Evolutionary conservation across 2,888 invertebrate species (phyloP).

Genomic region (Xylota sylvarum): DNA sequence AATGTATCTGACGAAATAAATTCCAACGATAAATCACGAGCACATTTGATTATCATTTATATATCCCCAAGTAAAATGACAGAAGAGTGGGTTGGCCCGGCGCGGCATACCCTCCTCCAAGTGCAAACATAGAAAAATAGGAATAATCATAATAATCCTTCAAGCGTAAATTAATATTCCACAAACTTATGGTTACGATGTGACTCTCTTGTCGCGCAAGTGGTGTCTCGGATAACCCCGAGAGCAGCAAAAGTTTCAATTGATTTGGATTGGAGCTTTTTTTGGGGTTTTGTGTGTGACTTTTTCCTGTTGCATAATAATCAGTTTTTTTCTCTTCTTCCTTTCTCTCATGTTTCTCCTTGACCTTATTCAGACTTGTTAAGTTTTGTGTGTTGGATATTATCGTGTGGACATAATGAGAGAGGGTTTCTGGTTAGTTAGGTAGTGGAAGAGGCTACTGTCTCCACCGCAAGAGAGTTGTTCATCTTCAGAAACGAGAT

Average conservation of each 20-base stretch:
- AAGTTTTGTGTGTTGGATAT: neutral
- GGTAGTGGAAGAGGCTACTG: neutral
- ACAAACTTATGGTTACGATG: conserved; percentile 44
- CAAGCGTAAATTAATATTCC: conserved; percentile 62
- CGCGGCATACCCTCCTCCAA: neutral
- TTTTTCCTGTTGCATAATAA: conserved; percentile 26
- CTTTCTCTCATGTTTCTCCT: conserved; percentile 9
- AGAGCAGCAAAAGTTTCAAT: conserved; percentile 8
- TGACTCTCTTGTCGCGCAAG: conserved; percentile 39
- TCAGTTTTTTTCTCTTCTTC: neutral
- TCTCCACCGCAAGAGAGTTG: no score
- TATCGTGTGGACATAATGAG: neutral
- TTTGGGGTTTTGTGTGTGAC: neutral
- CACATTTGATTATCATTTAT: conserved; percentile 59
- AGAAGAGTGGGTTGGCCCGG: neutral
- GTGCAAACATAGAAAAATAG: conserved; percentile 18
- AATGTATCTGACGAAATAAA: conserved; percentile 57
- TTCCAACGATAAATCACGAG: conserved; percentile 62
- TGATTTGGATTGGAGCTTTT: neutral
- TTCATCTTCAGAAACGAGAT: no score
- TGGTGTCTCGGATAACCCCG: conserved; percentile 1
- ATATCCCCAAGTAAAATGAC: conserved; percentile 33
- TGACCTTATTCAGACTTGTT: conserved; percentile 15
- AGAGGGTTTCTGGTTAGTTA: neutral
- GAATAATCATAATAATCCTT: conserved; percentile 54